Evolutionary conservation across 2,113 vertebrate species (phyloP).

Genomic region (Hippotragus niger): DNA sequence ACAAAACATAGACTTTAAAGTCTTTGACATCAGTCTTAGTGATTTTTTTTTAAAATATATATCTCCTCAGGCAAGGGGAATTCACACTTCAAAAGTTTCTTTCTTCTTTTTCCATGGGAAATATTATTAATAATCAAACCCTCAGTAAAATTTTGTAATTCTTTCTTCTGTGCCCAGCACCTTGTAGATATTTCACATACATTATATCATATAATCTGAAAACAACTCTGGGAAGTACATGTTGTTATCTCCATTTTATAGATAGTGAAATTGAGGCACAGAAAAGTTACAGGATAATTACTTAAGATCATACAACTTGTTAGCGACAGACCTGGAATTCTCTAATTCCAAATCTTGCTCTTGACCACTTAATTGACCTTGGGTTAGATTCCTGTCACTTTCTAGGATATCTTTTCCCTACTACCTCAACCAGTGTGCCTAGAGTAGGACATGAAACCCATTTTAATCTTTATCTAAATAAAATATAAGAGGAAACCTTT

Average conservation of each 20-base stretch:
- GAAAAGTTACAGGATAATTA: background rate
- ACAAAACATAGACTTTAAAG: background rate
- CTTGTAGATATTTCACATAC: background rate
- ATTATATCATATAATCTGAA: background rate
- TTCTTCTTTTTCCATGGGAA: slow-evolving; percentile 22
- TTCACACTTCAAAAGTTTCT: background rate
- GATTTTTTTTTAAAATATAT: background rate
- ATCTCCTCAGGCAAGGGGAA: background rate
- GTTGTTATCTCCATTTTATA: background rate
- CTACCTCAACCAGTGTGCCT: background rate
- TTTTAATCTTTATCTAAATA: slow-evolving; percentile 18
- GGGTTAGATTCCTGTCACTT: background rate
- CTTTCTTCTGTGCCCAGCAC: background rate
- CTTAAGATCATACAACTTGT: background rate
- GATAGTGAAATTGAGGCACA: background rate
- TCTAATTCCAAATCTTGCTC: background rate
- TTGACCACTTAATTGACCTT: slow-evolving; percentile 10
- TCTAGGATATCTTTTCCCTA: background rate
- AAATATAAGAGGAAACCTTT: slow-evolving; percentile 7
- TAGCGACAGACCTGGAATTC: background rate
- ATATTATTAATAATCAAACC: background rate
- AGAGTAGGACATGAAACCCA: background rate
- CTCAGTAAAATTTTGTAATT: background rate
- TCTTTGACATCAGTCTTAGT: background rate
- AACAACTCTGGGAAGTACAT: background rate